Base-by-base conservation (phyloP, 2,888 invertebrate species). In the Stenurella melanura region DNA sequence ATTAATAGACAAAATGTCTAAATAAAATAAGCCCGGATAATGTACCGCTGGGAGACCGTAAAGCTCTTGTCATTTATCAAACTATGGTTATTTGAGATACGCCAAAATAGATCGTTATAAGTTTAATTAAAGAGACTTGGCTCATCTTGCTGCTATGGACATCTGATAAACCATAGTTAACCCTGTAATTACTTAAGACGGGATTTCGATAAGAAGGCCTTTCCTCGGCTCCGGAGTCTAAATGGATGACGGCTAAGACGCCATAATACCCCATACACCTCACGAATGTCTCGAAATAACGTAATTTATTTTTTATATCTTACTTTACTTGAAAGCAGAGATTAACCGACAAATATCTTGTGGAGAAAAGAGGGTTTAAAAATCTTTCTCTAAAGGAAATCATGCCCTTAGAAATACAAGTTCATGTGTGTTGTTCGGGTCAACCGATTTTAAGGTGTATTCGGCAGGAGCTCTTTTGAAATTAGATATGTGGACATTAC, bases 171-270 rank as follows among this genome's bases (percentile, higher is more conserved):
- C 60, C 63, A 54, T 30, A 61, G 61, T 63, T 75, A 68, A 61
- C 75, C 64, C 61, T 75, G 56, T 75, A 75, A 75, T 75, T 75
- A 71, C 75, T 71, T 75, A 63, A 69, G 70, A 75, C 63, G 60
- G 66, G 71, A 61, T 61, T 75, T 57, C 57, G 75, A 71, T 75
- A 71, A 71, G 71, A 75, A 64, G 75, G 63, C 73, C 66, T 66
- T 66, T 73, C 34, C 67, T 57, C 42, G 73, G n/a, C 18, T 56
- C 15, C 11, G 21, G 42, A 19, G 12, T 64, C 60, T 38, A 63
- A 63, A 38, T n/a, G 63, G 38, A 30, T 11, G 34, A 63, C 17
- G 30, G 10, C 63, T 63, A 63, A 63, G 63, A 63, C 63, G 63
- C 34, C 18, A 18, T 63, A 68, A 68, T 68, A 17, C 26, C 54